Base-by-base conservation (phyloP, 2,888 invertebrate species). In the Meteorus colon region DNA sequence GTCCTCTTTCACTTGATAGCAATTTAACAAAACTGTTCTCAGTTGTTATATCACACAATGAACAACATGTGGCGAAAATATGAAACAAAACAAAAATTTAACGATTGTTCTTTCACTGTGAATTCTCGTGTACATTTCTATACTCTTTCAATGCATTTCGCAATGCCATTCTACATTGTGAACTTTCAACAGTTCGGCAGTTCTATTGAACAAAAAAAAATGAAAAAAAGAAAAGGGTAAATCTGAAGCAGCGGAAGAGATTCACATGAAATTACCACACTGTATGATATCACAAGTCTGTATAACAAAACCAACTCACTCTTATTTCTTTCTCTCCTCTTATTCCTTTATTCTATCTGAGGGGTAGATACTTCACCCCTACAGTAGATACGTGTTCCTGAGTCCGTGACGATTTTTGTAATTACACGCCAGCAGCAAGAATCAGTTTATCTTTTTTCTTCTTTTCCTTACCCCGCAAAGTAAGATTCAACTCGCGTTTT, bases 341-440 rank as follows among this genome's bases (percentile, higher is more conserved):
- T 19, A 55, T 55, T 55, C 55, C n/a, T 19, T 24, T 19, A 19
- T 24, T n/a, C 55, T 55, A 55, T 55, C 55, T 55, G 19, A 55
- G 55, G 19, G 19, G 55, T 19, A 19, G 55, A 55, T 55, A 19
- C 55, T 55, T 55, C 19, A 55, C 55, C 19, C 55, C 24, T 6
- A 41, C 41, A 19, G 24, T 37, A 8, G 37, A 70, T 59, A 70
- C 41, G 70, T 70, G 60, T 70, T 60, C 41, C 24, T 27, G 19
- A 60, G 45, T 68, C 37, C 68, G 68, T 60, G 68, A 74, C 41
- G 48, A 68, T 74, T 67, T 74, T 74, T 45, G 74, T 74, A 67
- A 74, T 74, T 74, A 45, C 68, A 74, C 29, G 62, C 24, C 41
- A 62, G 34, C n/a, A 19, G 34, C 45, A 27, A 31, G 41, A 37